Percentiles rank a stretch among this genome's conserved stretches.
Evolutionary conservation across 1,140 invertebrate species (phyloP).

Genomic region (Heliconius hermathena): DNA sequence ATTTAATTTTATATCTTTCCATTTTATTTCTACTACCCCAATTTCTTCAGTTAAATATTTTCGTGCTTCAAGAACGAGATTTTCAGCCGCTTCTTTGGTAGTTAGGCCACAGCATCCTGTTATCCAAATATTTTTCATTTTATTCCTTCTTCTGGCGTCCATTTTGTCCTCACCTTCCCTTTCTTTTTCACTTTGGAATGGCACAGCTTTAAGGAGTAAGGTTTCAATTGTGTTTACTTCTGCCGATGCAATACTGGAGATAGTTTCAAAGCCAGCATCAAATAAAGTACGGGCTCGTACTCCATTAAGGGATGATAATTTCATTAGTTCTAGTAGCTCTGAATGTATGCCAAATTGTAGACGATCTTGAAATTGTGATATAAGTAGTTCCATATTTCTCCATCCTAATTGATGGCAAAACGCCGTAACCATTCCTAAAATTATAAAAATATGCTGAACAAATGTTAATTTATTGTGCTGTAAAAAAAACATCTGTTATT

Average conservation of each 20-base stretch:
- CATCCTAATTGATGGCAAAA: conserved; percentile 97
- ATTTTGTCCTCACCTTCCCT: conserved; percentile 86
- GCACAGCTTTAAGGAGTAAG: conserved; percentile 89
- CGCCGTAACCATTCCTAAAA: conserved; percentile 93
- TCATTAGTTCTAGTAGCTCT: conserved; percentile 95
- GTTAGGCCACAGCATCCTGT: conserved; percentile 92
- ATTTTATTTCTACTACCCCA: conserved; percentile 83
- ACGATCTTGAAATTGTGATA: conserved; percentile 96
- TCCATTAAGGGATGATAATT: conserved; percentile 92
- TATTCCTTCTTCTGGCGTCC: conserved; percentile 86
- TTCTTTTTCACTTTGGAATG: conserved; percentile 92
- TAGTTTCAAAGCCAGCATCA: conserved; percentile 90
- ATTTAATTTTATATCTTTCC: conserved; percentile 61
- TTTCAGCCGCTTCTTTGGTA: conserved; percentile 89
- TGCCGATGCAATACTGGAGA: conserved; percentile 90
- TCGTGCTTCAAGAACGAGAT: conserved; percentile 92
- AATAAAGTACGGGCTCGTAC: conserved; percentile 92
- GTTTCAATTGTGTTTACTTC: conserved; percentile 87
- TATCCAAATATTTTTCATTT: conserved; percentile 89
- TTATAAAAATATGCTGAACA: conserved; percentile 9
- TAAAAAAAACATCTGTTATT: not conserved
- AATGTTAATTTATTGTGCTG: not conserved
- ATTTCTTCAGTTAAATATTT: conserved; percentile 85
- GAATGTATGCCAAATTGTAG: conserved; percentile 96
- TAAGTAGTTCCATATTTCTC: conserved; percentile 93